phyloP scores from a whole-genome alignment of 2,888 invertebrate genomes.

The Troides aeacus region DNA sequence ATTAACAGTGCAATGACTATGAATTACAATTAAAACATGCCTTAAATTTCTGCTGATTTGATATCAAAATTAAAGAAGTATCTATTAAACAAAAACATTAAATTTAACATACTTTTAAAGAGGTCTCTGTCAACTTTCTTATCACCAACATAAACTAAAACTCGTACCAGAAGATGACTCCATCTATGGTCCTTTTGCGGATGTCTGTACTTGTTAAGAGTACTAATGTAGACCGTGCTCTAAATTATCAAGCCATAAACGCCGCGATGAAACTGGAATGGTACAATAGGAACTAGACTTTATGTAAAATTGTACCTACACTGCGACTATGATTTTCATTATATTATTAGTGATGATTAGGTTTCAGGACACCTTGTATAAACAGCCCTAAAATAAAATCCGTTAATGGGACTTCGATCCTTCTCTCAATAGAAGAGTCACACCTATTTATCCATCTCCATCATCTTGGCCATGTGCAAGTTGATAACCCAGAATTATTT shows the following conservation, averaged over 20 bases:
- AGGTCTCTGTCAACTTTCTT: background rate
- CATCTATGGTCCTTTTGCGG: constrained; percentile 1
- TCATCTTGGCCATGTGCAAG: background rate
- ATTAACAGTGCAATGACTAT: background rate
- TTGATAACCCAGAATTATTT: background rate
- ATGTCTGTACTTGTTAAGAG: background rate
- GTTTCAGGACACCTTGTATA: no score
- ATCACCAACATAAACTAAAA: background rate
- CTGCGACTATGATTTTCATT: no score
- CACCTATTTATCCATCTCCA: no score
- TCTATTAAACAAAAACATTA: background rate
- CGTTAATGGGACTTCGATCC: no score
- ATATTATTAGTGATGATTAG: no score
- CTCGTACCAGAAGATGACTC: constrained; percentile 2
- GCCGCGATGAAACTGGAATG: constrained; percentile 1
- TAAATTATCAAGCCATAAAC: constrained; percentile 1
- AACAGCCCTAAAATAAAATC: no score
- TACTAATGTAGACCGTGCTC: background rate
- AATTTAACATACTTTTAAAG: background rate
- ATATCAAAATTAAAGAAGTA: background rate
- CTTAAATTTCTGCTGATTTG: background rate
- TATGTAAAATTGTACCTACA: background rate
- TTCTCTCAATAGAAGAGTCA: no score
- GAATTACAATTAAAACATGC: background rate
- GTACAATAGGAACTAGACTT: background rate